Base-by-base conservation (phyloP, 2,888 invertebrate species). In the Clanis bilineata region DNA sequence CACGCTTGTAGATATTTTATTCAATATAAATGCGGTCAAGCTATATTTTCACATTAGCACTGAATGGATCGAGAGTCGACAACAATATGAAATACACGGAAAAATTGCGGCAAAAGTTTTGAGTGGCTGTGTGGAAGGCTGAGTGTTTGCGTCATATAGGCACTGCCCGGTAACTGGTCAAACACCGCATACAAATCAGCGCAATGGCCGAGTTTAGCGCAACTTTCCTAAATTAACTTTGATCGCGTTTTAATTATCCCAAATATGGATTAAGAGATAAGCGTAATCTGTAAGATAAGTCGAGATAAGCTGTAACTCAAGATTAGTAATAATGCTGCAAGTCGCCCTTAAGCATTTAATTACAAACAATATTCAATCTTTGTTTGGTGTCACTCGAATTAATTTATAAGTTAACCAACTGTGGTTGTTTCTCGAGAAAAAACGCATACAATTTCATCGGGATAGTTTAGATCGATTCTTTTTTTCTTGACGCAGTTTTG, bases 211-310 rank as follows among this genome's bases (percentile, higher is more conserved):
- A 77, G 67, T 74, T 75, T 69, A 69, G 69, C 68, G 63, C 74
- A 84, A 85, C 79, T 85, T 81, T 68, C 72, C 67, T 60, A 79
- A 82, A 82, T 83, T 80, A 81, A 82, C 77, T 83, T 80, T 82
- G 79, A 86, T 81, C 80, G 80, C 67, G 72, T 80, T 86, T 84
- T 83, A 83, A 85, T 83, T n/a, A n/a, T n/a, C n/a, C n/a, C n/a
- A n/a, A n/a, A n/a, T n/a, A n/a, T n/a, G n/a, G n/a, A n/a, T n/a
- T n/a, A n/a, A n/a, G n/a, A n/a, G n/a, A n/a, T n/a, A n/a, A n/a
- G n/a, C n/a, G n/a, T n/a, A n/a, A n/a, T n/a, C n/a, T n/a, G n/a
- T n/a, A n/a, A n/a, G n/a, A n/a, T n/a, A n/a, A n/a, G n/a, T n/a
- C n/a, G n/a, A n/a, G n/a, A n/a, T n/a, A n/a, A n/a, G n/a, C n/a